These are phyloP conservation scores for Ceyx cyanopectus DNA, from an alignment of 2,113 vertebrate species.

Conservation along the genomic window DNA sequence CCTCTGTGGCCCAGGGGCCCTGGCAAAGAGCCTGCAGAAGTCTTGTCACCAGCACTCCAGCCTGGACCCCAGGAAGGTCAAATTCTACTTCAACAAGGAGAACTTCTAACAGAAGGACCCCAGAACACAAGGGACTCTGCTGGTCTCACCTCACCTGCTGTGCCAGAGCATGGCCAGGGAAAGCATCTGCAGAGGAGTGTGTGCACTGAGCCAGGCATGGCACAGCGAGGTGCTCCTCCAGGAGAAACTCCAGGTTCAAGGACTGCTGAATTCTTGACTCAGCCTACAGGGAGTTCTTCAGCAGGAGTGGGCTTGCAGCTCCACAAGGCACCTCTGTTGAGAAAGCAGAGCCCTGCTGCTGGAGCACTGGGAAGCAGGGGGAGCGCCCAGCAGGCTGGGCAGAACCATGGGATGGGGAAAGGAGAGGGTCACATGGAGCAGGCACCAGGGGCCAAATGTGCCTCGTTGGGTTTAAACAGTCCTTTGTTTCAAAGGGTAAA, in stretches of 20 bases:
- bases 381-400: neutral
- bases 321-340: fast-evolving
- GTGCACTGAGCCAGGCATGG: neutral
- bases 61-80: constrained; percentile 89
- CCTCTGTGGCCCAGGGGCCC: constrained; percentile 82
- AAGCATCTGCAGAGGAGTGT: neutral
- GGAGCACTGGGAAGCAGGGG: fast-evolving
- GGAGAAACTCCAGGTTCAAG: neutral
- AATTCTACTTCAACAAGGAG: constrained; percentile 96
- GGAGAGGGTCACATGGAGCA: fast-evolving
- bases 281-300: neutral
- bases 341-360: neutral
- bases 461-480: neutral
- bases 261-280: neutral
- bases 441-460: fast-evolving
- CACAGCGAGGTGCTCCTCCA: neutral
- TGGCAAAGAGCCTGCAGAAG: constrained; percentile 82
- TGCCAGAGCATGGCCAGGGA: neutral
- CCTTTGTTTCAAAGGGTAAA: neutral
- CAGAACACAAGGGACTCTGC: fast-evolving
- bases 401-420: neutral
- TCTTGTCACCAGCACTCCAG: constrained; percentile 87
- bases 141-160: neutral
- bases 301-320: neutral
- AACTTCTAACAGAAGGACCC: constrained; percentile 80